phyloP scores from a whole-genome alignment of 2,888 invertebrate species.

The Cerceris rybyensis region DNA sequence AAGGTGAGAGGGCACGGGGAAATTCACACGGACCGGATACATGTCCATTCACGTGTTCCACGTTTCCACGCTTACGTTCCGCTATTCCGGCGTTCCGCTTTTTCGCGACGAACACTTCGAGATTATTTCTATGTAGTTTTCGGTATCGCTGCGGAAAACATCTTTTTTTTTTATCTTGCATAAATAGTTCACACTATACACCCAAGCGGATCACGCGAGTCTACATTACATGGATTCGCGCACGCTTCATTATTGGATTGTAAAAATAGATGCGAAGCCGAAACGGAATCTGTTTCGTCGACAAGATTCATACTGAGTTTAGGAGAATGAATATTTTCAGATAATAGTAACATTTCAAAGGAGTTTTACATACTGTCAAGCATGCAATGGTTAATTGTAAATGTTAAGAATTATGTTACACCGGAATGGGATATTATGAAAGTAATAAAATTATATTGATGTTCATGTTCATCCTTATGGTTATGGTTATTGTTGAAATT shows the following conservation, averaged over 20 bases:
- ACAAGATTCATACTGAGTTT: background rate
- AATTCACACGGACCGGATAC: constrained; percentile 64
- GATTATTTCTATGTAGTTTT: background rate
- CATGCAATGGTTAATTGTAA: no score
- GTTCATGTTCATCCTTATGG: no score
- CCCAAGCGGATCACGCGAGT: background rate
- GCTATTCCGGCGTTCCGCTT: constrained; percentile 46
- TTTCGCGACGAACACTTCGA: background rate
- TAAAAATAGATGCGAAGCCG: background rate
- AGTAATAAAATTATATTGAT: no score
- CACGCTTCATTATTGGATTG: background rate
- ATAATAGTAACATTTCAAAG: no score
- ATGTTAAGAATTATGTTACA: no score
- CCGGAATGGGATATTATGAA: no score
- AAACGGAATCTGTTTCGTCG: background rate
- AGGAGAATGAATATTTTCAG: no score
- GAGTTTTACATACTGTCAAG: no score
- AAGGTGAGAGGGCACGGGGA: constrained; percentile 41
- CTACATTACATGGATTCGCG: background rate
- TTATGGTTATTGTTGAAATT: no score
- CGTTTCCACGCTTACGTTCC: constrained; percentile 47
- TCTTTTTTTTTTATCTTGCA: background rate
- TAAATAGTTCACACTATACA: background rate
- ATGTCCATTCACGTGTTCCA: constrained; percentile 53
- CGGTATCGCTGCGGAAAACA: background rate